Evolutionary conservation across 92 coral and sea anemone genomes (phyloP).

Genomic region (Epizoanthus ramosus): DNA sequence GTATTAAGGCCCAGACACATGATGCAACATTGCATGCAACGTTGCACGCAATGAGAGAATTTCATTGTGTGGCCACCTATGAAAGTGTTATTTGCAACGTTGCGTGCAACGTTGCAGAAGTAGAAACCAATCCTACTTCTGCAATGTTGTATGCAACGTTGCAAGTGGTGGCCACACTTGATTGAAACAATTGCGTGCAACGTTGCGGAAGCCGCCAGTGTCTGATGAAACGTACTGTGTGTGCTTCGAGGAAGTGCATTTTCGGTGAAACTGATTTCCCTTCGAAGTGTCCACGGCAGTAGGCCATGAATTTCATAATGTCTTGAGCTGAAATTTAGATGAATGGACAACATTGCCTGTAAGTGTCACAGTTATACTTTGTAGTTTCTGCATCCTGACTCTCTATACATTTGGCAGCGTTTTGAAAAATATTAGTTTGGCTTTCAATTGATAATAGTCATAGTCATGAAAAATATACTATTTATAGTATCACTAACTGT

Average conservation of each 20-base stretch:
- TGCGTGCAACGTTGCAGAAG: too few relatives aligned
- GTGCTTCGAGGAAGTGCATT: slow-evolving; percentile 21
- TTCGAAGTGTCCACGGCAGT: slow-evolving; percentile 15
- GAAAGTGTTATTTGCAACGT: slow-evolving; percentile 22
- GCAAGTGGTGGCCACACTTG: too few relatives aligned
- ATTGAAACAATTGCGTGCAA: too few relatives aligned
- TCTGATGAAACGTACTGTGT: slow-evolving; percentile 19
- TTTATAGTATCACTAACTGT: too few relatives aligned
- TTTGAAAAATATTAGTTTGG: neutral
- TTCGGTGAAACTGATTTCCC: slow-evolving; percentile 23
- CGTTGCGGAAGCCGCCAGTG: slow-evolving; percentile 16
- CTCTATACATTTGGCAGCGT: neutral
- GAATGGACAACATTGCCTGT: too few relatives aligned
- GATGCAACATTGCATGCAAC: too few relatives aligned
- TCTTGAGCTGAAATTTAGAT: neutral
- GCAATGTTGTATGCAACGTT: too few relatives aligned
- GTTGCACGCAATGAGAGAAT: too few relatives aligned
- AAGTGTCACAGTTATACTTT: neutral
- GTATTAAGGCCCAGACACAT: too few relatives aligned
- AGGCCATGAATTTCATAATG: slow-evolving; percentile 34
- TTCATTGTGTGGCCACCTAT: slow-evolving; percentile 12
- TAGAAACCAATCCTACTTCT: too few relatives aligned
- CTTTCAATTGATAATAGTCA: neutral
- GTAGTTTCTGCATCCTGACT: slow-evolving; percentile 2
- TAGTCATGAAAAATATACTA: neutral